A percentile compares a stretch with the other conserved stretches of the same genome.
Evolutionary conservation across 2,797 vertebrate genomes (phyloP).

Genomic region (Babyrousa celebensis): DNA sequence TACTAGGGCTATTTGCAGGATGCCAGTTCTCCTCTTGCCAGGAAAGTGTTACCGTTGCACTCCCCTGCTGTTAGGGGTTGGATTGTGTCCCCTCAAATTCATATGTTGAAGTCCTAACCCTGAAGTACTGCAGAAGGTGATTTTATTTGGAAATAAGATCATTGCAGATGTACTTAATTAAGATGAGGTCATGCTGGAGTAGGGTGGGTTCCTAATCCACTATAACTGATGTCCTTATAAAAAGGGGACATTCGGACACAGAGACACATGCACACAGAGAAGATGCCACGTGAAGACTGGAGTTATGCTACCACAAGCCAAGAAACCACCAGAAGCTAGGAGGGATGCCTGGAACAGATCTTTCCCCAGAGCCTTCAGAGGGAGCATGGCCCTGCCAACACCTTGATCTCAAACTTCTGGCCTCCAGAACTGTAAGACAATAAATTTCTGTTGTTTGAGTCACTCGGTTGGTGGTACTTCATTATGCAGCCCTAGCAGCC

Average conservation of each 20-base stretch:
- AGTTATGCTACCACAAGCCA: neutral
- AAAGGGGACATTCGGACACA: neutral
- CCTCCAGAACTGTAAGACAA: neutral
- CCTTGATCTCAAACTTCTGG: neutral
- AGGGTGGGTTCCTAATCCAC: neutral
- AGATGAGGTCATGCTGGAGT: neutral
- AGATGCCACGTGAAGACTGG: neutral
- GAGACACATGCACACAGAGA: neutral
- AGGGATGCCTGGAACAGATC: neutral
- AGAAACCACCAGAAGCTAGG: neutral
- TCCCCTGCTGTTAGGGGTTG: neutral
- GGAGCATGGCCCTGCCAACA: neutral
- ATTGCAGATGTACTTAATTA: neutral
- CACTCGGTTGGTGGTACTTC: neutral
- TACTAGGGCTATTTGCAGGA: neutral
- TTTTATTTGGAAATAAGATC: neutral
- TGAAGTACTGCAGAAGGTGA: neutral
- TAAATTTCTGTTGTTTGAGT: neutral
- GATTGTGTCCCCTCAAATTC: neutral
- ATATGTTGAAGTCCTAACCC: neutral
- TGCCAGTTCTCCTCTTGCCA: neutral
- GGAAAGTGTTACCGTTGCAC: neutral
- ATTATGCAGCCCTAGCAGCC: neutral
- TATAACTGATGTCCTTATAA: neutral
- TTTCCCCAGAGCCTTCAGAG: neutral